phyloP scores from a whole-genome alignment of 2,113 vertebrate species.

The Scopus umbretta region DNA sequence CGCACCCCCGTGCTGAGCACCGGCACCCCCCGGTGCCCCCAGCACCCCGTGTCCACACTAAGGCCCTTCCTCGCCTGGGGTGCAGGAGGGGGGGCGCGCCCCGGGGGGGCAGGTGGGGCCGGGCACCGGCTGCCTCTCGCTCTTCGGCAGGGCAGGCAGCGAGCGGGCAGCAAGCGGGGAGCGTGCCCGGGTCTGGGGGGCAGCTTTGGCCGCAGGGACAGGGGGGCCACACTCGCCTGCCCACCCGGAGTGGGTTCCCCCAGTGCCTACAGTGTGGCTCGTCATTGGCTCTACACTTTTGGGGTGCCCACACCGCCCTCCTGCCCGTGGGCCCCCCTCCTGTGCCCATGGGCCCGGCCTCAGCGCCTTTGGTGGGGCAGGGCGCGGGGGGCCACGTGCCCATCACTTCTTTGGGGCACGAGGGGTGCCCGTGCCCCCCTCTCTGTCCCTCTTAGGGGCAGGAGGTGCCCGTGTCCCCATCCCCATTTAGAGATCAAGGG shows the following conservation, averaged over 20 bases:
- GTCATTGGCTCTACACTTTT: not conserved
- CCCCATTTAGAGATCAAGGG: not conserved
- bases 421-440: not conserved
- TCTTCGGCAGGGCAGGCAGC: not conserved
- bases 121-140: not conserved
- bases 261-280: not conserved
- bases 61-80: not conserved
- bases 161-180: not conserved
- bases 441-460: not conserved
- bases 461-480: not conserved
- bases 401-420: not conserved
- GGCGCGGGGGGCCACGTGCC: too few relatives aligned
- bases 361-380: not conserved
- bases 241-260: not conserved
- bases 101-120: not conserved
- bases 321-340: not conserved
- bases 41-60: not conserved
- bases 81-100: not conserved
- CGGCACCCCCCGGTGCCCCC: too few relatives aligned
- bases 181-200: accelerated
- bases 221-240: not conserved
- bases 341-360: too few relatives aligned
- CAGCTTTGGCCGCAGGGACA: not conserved
- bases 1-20: not conserved
- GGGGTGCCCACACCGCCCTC: not conserved